These are phyloP conservation scores for Aphelinus atriplicis DNA, from an alignment of 1,140 invertebrate genomes.

Conservation along the genomic window DNA sequence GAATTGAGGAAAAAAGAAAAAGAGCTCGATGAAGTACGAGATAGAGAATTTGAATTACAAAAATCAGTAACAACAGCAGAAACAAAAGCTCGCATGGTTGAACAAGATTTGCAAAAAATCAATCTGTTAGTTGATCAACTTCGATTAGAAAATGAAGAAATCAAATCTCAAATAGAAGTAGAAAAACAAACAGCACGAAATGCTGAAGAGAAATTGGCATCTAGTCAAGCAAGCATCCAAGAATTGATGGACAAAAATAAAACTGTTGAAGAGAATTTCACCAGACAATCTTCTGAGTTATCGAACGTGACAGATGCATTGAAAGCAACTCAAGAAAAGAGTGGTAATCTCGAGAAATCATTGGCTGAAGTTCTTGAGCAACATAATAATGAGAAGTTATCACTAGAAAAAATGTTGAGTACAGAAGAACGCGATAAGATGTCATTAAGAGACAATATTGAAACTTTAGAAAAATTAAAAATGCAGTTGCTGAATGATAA, in stretches of 20 bases:
- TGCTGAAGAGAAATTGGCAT: constrained; percentile 41
- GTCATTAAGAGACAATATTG: constrained; percentile 61
- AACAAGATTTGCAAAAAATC: constrained; percentile 44
- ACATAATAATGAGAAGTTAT: constrained; percentile 62
- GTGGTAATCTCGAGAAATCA: constrained; percentile 44
- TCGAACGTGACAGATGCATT: constrained; percentile 46
- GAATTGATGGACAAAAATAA: constrained; percentile 47
- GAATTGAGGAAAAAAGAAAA: constrained; percentile 65
- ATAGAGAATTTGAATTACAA: constrained; percentile 65
- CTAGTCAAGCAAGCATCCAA: constrained; percentile 45
- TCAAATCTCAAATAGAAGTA: constrained; percentile 44
- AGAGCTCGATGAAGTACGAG: constrained; percentile 64
- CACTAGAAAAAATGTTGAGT: constrained; percentile 62
- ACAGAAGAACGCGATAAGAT: constrained; percentile 61
- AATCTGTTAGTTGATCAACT: constrained; percentile 44
- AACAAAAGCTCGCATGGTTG: constrained; percentile 48
- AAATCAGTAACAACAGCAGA: constrained; percentile 54
- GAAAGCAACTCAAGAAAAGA: constrained; percentile 60
- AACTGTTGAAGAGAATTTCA: constrained; percentile 40
- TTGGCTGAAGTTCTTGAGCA: constrained; percentile 58
- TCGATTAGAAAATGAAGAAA: constrained; percentile 42
- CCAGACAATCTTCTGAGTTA: constrained; percentile 42
- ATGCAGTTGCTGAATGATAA: constrained; percentile 64
- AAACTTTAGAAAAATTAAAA: constrained; percentile 62
- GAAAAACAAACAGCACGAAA: constrained; percentile 46